A percentile compares a stretch with the other conserved stretches of the same genome.
Evolutionary conservation across 2,888 invertebrate genomes (phyloP).

Genomic region (Rotaria sp.): DNA sequence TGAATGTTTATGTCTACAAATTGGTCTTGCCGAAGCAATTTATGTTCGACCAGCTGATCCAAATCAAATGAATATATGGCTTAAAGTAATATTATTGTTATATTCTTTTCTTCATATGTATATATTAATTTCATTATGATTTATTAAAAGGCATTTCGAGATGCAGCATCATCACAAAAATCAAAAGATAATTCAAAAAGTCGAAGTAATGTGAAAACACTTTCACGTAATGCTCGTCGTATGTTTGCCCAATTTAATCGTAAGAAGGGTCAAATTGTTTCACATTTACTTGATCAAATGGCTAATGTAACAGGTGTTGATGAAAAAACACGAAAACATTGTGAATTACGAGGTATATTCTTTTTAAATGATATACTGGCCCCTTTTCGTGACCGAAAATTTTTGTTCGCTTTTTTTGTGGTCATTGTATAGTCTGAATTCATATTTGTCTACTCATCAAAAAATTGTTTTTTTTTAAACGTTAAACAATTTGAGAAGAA

Average conservation of each 20-base stretch:
- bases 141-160: not conserved
- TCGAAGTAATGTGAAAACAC: constrained; percentile 10
- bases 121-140: not conserved
- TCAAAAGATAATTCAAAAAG: not conserved
- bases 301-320: constrained; percentile 21
- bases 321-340: constrained; percentile 30
- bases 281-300: constrained; percentile 29
- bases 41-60: not conserved
- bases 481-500: no score
- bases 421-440: no score
- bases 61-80: not conserved
- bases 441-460: no score
- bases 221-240: constrained; percentile 28
- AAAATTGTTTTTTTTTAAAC: no score
- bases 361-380: no score
- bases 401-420: no score
- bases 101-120: not conserved
- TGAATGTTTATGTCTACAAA: constrained; percentile 25
- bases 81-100: not conserved
- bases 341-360: not conserved
- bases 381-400: no score
- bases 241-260: constrained; percentile 26
- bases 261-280: constrained; percentile 24
- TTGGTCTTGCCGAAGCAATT: constrained; percentile 14
- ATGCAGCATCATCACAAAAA: not conserved